Evolutionary conservation across 2,113 vertebrate species (phyloP).

Genomic region (Arenaria interpres): DNA sequence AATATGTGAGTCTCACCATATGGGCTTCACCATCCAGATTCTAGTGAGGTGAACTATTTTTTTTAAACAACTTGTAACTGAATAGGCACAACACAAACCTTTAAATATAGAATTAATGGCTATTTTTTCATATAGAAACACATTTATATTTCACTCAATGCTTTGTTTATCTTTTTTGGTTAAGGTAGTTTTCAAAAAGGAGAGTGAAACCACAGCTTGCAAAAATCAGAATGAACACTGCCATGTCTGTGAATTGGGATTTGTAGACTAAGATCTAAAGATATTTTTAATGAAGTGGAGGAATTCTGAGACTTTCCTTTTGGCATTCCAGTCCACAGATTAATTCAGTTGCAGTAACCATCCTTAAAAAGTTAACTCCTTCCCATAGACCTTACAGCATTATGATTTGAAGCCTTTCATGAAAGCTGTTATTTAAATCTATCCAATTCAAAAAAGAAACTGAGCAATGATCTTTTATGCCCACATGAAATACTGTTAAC

Average conservation of each 20-base stretch:
- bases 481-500: neutral
- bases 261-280: neutral
- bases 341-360: neutral
- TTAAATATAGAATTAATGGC: neutral
- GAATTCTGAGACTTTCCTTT: neutral
- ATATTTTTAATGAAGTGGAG: neutral
- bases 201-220: neutral
- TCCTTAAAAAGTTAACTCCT: neutral
- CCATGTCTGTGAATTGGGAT: neutral
- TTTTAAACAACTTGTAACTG: neutral
- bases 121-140: neutral
- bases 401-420: neutral
- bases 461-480: neutral
- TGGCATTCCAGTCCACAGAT: neutral
- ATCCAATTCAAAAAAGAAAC: neutral
- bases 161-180: neutral
- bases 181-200: neutral
- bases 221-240: neutral
- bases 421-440: slow-evolving; percentile 16
- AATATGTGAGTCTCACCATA: neutral
- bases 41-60: neutral
- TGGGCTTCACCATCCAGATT: neutral
- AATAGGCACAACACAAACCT: neutral
- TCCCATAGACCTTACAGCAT: neutral
- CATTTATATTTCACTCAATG: neutral